A percentile compares a stretch with the other conserved stretches of the same genome.
Conservation (phyloP, 2,113 vertebrate genomes). For the Chloropsis hardwickii region DNA sequence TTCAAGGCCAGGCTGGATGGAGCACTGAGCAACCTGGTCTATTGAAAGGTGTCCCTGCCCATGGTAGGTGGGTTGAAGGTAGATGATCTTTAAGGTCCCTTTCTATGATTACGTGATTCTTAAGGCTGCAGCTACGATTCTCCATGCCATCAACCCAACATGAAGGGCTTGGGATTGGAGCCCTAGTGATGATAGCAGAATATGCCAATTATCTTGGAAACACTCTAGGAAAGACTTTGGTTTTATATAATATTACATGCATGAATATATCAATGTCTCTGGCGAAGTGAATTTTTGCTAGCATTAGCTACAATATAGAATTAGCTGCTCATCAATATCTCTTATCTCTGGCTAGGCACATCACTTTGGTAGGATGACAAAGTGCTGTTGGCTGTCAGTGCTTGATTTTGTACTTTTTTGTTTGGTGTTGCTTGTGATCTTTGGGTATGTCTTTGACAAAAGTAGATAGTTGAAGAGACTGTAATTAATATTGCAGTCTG, state of each 20-base stretch:
- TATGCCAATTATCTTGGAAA: not conserved
- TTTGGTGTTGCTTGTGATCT: not conserved
- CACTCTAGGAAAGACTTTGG: not conserved
- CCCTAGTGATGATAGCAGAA: not conserved
- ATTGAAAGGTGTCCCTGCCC: not conserved
- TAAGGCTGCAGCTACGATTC: not conserved
- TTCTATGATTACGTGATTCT: not conserved
- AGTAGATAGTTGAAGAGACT: not conserved
- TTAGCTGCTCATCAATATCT: not conserved
- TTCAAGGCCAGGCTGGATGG: not conserved
- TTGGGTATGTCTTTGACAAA: not conserved
- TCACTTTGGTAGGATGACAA: not conserved
- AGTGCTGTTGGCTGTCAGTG: not conserved
- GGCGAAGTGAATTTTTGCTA: not conserved
- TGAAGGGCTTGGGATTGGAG: not conserved
- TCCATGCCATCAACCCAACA: not conserved
- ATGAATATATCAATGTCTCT: not conserved
- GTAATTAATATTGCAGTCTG: not conserved
- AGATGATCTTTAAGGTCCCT: not conserved
- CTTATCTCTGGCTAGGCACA: not conserved
- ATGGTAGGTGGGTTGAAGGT: not conserved
- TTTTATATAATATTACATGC: not conserved
- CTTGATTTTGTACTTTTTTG: not conserved
- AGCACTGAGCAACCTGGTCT: not conserved
- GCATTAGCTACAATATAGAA: not conserved